Percentiles rank a stretch among this genome's conserved stretches.
Evolutionary conservation across 1,140 invertebrate genomes (phyloP).

Genomic region (Drosophila tropicalis): DNA sequence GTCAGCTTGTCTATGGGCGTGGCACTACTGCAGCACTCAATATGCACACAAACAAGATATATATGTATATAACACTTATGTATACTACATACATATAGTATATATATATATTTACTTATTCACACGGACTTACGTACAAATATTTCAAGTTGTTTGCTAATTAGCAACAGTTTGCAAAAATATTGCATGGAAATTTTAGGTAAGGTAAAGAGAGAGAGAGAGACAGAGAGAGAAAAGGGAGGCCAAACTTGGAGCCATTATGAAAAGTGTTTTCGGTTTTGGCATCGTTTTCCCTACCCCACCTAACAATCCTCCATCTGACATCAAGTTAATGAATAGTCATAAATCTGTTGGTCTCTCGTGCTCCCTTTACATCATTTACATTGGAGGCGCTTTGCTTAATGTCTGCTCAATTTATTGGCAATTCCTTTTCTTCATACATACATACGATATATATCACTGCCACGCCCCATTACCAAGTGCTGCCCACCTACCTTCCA

Average conservation of each 20-base stretch:
- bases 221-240: background rate
- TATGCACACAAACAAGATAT: conserved; percentile 11
- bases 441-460: conserved; percentile 23
- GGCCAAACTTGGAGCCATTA: conserved; percentile 20
- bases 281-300: background rate
- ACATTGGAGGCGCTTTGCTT: conserved; percentile 28
- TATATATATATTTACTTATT: background rate
- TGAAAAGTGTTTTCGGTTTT: conserved; percentile 45
- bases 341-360: conserved; percentile 68
- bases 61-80: background rate
- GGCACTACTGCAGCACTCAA: conserved; percentile 21
- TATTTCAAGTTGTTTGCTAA: conserved; percentile 62
- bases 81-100: background rate
- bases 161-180: conserved; percentile 51
- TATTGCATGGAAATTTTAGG: conserved; percentile 21
- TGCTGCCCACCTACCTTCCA: background rate
- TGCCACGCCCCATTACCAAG: conserved; percentile 27
- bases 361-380: conserved; percentile 17
- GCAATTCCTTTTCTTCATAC: conserved; percentile 58
- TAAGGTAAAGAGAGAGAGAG: conserved; percentile 11
- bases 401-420: conserved; percentile 71
- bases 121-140: background rate
- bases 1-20: conserved; percentile 25
- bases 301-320: background rate
- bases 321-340: conserved; percentile 60